phyloP scores from a whole-genome alignment of 2,888 invertebrate species.

The Camptogramma bilineatum region DNA sequence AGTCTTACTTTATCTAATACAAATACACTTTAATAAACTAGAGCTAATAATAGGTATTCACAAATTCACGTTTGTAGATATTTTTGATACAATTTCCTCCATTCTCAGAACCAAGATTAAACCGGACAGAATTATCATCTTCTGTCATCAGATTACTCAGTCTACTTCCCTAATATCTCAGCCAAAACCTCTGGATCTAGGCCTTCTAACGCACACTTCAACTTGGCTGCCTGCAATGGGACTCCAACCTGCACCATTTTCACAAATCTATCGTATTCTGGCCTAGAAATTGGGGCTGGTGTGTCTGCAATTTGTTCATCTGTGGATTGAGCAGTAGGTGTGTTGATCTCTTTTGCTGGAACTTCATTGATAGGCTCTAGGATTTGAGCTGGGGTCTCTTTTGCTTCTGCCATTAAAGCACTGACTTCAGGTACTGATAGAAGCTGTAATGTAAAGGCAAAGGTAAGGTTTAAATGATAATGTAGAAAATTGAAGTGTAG shows the following conservation, averaged over 20 bases:
- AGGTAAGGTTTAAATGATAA: neutral
- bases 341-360: conserved; percentile 19
- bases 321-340: neutral
- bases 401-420: conserved; percentile 38
- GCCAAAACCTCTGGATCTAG: conserved; percentile 87
- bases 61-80: neutral
- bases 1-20: neutral
- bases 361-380: conserved; percentile 21
- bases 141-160: neutral
- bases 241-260: conserved; percentile 97
- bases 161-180: conserved; percentile 26
- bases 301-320: neutral
- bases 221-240: conserved; percentile 91
- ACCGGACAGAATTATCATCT: neutral
- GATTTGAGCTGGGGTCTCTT: conserved; percentile 12
- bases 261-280: conserved; percentile 91
- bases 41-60: neutral
- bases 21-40: neutral
- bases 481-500: neutral
- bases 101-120: neutral
- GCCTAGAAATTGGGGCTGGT: conserved; percentile 71
- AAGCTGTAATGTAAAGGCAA: conserved; percentile 64
- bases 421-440: conserved; percentile 82
- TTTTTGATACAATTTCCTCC: neutral
- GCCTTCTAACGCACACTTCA: conserved; percentile 89